Evolutionary conservation across 2,888 invertebrate species (phyloP).

Genomic region (Andrena bicolor): DNA sequence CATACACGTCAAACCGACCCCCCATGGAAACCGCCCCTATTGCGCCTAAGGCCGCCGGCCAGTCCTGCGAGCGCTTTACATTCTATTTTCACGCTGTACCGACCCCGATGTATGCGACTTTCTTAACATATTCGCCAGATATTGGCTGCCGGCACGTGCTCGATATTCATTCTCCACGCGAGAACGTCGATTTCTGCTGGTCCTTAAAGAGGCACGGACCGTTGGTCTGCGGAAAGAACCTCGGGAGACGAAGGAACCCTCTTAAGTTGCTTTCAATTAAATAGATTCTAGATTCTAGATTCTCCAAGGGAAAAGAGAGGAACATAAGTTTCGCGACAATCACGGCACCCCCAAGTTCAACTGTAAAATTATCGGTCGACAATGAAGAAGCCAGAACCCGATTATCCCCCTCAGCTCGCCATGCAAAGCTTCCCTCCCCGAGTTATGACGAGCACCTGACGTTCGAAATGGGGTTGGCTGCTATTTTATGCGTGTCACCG

Average conservation of each 20-base stretch:
- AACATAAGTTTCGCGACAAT: neutral
- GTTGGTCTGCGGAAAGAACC: neutral
- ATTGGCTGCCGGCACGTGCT: conserved; percentile 80
- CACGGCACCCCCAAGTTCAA: neutral
- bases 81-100: conserved; percentile 84
- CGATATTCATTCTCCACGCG: conserved; percentile 73
- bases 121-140: conserved; percentile 80
- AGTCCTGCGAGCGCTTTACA: conserved; percentile 80
- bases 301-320: neutral
- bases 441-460: conserved; percentile 64
- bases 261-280: neutral
- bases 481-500: conserved; percentile 83
- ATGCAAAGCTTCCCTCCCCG: conserved; percentile 22
- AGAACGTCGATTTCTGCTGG: conserved; percentile 42
- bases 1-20: conserved; percentile 84
- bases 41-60: conserved; percentile 68
- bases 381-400: neutral
- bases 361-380: conserved; percentile 1
- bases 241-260: neutral
- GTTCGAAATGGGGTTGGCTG: conserved; percentile 57
- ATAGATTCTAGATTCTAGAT: neutral
- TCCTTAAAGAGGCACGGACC: conserved; percentile 45
- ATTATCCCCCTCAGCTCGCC: neutral
- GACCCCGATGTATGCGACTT: conserved; percentile 83
- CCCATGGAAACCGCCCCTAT: conserved; percentile 70